A percentile compares a stretch with the other conserved stretches of the same genome.
Conservation (phyloP, 2,113 vertebrate genomes). For the Chitala chitala region DNA sequence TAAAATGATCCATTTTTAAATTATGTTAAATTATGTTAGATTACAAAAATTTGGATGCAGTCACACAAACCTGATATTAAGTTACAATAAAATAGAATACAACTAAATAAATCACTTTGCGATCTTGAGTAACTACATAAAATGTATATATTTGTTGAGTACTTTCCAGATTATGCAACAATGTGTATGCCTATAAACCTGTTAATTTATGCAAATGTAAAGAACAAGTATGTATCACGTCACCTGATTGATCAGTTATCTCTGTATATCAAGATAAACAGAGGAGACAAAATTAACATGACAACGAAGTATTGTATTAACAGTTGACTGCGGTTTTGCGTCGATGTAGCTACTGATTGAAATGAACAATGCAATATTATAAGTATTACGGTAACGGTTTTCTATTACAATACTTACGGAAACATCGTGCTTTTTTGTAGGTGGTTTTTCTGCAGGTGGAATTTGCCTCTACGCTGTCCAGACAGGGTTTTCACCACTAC, state of each 20-base stretch:
- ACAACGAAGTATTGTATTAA: not conserved
- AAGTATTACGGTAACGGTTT: conserved; percentile 2
- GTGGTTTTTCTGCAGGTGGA: conserved; percentile 63
- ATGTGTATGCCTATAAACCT: too few species aligned
- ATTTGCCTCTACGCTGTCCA: conserved; percentile 36
- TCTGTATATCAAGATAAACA: not conserved
- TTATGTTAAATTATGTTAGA: too few species aligned
- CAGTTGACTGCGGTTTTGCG: not conserved
- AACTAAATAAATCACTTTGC: too few species aligned
- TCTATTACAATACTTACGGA: conserved; percentile 40
- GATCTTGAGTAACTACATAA: too few species aligned
- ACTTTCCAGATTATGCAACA: too few species aligned
- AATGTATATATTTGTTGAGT: too few species aligned
- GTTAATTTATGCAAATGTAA: too few species aligned
- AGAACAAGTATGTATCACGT: not conserved
- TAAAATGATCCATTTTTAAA: too few species aligned
- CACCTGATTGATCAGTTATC: not conserved
- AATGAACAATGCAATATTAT: not conserved
- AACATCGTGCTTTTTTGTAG: conserved; percentile 39
- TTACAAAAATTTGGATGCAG: too few species aligned
- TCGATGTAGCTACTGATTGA: not conserved
- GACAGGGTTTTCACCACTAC: not conserved
- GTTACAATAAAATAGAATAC: too few species aligned
- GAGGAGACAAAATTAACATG: not conserved
- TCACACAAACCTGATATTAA: too few species aligned